Base-by-base conservation (phyloP, 2,888 invertebrate species). In the Plebejus melissa region DNA sequence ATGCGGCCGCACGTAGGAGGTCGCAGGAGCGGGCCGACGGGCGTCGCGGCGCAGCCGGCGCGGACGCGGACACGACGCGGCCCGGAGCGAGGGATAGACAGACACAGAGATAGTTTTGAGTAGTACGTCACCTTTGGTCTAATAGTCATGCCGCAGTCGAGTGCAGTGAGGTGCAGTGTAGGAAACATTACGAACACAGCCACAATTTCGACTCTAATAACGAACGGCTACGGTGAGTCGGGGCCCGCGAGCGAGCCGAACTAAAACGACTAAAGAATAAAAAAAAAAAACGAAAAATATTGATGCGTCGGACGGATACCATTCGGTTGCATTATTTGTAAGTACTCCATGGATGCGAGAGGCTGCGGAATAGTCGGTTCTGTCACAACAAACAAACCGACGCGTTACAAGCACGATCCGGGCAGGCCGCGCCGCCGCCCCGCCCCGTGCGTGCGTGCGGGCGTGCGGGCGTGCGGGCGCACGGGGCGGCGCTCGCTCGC, bases 121-220 rank as follows among this genome's bases (percentile, higher is more conserved):
- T 95, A 95, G 95, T 95, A 95, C 95, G 95, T 95, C 95, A 95
- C 95, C 95, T 94, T 94, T 78, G 81, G 83, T 85, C 84, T 86
- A 88, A 84, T 81, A 86, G 85, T 85, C 92, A 92, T 92, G 92
- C 91, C 86, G 86, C 83, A 84, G 82, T 79, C 80, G 82, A 83
- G 86, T 87, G 86, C 88, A 84, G 80, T 82, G 80, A 82, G 81
- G 86, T 84, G 87, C 85, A 80, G 82, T 82, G 86, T 83, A 83
- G 80, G 82, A 82, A 82, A 83, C 82, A 87, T 86, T 85, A 87
- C 86, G 83, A 89, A 88, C 89, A 91, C 92, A 92, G 91, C 92
- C 91, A 92, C 91, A 91, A 90, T 90, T 90, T 90, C 92, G 84
- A 86, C 79, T 81, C 84, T 86, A 88, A 83, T 77, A 80, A 76